Conservation (phyloP, 2,888 invertebrate species). For the Pharmacophagus antenor region DNA sequence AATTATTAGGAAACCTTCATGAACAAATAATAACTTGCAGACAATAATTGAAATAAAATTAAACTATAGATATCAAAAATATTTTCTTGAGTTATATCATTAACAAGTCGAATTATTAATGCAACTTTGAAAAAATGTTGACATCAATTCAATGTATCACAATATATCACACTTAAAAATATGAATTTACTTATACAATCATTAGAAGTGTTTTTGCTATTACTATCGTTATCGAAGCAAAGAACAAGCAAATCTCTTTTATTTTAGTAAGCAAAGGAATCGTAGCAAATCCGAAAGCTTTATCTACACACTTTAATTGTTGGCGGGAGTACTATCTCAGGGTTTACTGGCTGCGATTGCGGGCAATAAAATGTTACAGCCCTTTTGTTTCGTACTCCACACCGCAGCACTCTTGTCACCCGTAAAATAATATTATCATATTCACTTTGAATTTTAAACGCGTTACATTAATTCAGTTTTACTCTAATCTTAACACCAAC, state of each 20-base stretch:
- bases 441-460: conserved; percentile 29
- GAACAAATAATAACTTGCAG: no score
- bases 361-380: conserved; percentile 66
- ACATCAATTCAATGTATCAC: no score
- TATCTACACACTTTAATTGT: conserved; percentile 70
- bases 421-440: conserved; percentile 32
- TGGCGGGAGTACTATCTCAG: conserved; percentile 63
- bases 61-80: no score
- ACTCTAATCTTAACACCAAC: not conserved
- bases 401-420: conserved; percentile 52
- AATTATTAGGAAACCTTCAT: no score
- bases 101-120: no score
- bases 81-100: no score
- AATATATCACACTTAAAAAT: no score
- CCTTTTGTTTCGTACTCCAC: conserved; percentile 55
- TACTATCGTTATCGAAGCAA: no score
- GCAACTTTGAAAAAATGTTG: no score
- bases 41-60: no score
- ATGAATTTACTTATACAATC: no score
- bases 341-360: conserved; percentile 61
- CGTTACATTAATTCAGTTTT: not conserved
- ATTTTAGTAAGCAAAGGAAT: conserved; percentile 28
- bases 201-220: not conserved
- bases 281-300: conserved; percentile 41
- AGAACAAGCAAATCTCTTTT: conserved; percentile 23